Evolutionary conservation across 2,888 invertebrate species (phyloP).

Genomic region (Conchocele bisecta): DNA sequence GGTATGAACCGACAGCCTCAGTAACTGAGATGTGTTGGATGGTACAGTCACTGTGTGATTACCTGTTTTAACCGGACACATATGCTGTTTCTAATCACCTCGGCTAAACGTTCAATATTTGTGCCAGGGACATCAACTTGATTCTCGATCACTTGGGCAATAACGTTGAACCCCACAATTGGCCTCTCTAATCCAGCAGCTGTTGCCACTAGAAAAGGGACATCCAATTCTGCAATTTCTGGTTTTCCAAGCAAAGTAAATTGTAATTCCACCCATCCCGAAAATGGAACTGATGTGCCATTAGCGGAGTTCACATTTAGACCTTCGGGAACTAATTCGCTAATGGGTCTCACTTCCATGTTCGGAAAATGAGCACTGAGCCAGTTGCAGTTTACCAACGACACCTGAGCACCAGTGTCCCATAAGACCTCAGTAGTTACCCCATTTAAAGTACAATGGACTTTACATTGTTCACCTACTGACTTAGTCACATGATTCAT

Average conservation of each 20-base stretch:
- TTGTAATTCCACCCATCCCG: slow-evolving; percentile 21
- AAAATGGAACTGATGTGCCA: slow-evolving; percentile 7
- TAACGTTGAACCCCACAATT: slow-evolving; percentile 37
- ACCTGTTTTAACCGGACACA: slow-evolving; percentile 19
- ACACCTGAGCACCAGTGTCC: slow-evolving; percentile 35
- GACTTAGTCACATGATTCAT: background rate
- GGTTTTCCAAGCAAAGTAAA: background rate
- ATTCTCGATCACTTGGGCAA: slow-evolving; percentile 2
- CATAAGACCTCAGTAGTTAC: slow-evolving; percentile 1
- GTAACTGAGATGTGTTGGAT: background rate
- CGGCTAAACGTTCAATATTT: background rate
- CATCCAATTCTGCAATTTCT: background rate
- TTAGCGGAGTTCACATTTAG: slow-evolving; percentile 13
- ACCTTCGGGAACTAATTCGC: too few relatives aligned
- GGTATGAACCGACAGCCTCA: slow-evolving; percentile 1
- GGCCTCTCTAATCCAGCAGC: slow-evolving; percentile 1
- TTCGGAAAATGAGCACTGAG: background rate
- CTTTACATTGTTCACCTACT: too few relatives aligned
- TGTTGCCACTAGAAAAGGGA: slow-evolving; percentile 22
- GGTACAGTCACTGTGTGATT: background rate
- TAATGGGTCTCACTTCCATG: too few relatives aligned
- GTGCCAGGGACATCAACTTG: background rate
- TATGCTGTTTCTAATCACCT: background rate
- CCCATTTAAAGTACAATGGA: background rate
- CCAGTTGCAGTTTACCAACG: slow-evolving; percentile 9